A percentile compares a stretch with the other conserved stretches of the same genome.
Evolutionary conservation across 2,113 vertebrate species (phyloP).

Genomic region (Strigops habroptila): DNA sequence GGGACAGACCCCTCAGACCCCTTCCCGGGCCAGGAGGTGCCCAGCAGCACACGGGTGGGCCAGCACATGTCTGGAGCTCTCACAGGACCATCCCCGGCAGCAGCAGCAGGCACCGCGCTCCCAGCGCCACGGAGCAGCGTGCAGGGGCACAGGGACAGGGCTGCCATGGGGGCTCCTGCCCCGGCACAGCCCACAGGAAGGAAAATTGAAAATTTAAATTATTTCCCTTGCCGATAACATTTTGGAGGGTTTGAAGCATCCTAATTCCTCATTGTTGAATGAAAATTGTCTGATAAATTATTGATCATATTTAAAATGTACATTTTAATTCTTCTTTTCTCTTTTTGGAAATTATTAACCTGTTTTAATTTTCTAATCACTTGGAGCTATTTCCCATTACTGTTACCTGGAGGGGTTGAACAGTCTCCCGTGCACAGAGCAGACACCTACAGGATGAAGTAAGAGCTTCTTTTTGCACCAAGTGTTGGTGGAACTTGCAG

Average conservation of each 20-base stretch:
- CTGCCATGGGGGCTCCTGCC: not conserved
- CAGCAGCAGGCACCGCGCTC: not conserved
- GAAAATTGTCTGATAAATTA: slow-evolving; percentile 66
- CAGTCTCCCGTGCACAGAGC: not conserved
- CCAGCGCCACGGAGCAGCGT: accelerated
- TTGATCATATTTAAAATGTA: slow-evolving; percentile 65
- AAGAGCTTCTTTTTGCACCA: not conserved
- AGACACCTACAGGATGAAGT: not conserved
- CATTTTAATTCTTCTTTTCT: slow-evolving; percentile 51
- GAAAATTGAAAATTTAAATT: not conserved
- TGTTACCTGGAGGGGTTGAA: not conserved
- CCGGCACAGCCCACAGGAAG: not conserved
- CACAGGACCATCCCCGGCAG: not conserved
- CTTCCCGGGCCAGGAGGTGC: not conserved
- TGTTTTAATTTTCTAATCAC: slow-evolving; percentile 55
- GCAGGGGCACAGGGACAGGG: not conserved
- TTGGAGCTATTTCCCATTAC: slow-evolving; percentile 1
- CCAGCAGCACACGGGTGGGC: accelerated
- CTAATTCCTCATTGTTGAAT: slow-evolving; percentile 56
- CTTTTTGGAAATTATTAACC: slow-evolving; percentile 67
- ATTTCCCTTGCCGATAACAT: slow-evolving; percentile 2
- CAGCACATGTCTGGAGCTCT: accelerated
- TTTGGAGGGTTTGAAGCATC: slow-evolving; percentile 13
- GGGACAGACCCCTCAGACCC: not conserved
- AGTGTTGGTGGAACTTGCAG: not conserved